Evolutionary conservation across 2,888 invertebrate species (phyloP).

Genomic region (Globia sparganii): DNA sequence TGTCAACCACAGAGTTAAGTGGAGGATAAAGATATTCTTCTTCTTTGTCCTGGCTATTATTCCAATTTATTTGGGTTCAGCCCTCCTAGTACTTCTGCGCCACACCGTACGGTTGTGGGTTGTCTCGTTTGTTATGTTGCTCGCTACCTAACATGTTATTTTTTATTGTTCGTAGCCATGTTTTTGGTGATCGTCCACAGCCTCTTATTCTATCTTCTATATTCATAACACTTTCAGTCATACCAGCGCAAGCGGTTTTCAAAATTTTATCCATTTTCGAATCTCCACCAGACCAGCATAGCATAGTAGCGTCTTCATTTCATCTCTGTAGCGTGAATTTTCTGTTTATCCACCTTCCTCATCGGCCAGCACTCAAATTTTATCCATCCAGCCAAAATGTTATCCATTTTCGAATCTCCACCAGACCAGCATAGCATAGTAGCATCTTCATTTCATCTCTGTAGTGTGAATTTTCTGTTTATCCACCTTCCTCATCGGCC

Average conservation of each 20-base stretch:
- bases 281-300: neutral
- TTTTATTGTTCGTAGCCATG: neutral
- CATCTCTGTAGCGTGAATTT: neutral
- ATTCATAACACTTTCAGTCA: neutral
- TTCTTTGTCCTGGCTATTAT: neutral
- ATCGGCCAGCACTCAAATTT: neutral
- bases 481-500: neutral
- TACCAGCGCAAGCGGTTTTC: neutral
- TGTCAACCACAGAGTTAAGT: neutral
- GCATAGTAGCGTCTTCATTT: too few relatives aligned
- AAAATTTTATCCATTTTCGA: too few relatives aligned
- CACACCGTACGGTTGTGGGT: neutral
- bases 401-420: neutral
- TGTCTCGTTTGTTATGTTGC: neutral
- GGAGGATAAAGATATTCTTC: neutral
- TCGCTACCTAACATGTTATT: neutral
- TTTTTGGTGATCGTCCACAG: neutral
- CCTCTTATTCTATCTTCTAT: neutral
- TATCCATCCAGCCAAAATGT: too few relatives aligned
- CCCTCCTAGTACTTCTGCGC: neutral
- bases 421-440: neutral
- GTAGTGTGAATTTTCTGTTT: neutral
- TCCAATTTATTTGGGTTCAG: neutral
- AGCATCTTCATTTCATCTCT: too few relatives aligned
- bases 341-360: neutral